Evolutionary conservation across 2,888 invertebrate genomes (phyloP).

Genomic region (Xiphydria camelus): DNA sequence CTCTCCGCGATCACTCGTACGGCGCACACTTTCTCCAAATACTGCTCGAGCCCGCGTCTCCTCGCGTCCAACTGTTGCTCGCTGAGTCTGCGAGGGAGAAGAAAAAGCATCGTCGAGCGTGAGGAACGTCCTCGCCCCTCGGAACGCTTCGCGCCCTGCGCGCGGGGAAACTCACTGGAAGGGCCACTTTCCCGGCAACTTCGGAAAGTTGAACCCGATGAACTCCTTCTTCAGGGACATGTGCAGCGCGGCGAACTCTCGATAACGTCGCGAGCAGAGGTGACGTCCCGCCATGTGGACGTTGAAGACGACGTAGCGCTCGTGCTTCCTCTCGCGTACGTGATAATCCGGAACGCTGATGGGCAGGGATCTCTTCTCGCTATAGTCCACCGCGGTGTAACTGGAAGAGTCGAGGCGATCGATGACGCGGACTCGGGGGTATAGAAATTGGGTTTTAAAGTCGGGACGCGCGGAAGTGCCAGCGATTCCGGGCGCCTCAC

Average conservation of each 20-base stretch:
- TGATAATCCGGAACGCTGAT: constrained; percentile 96
- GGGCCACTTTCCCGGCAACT: constrained; percentile 98
- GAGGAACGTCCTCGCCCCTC: too few species aligned
- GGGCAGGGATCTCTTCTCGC: constrained; percentile 88
- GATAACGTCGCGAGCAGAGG: constrained; percentile 92
- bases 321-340: constrained; percentile 82
- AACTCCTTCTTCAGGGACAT: constrained; percentile 90
- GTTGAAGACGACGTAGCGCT: constrained; percentile 93
- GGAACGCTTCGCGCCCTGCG: too few species aligned
- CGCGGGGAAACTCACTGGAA: constrained; percentile 66
- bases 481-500: too few species aligned
- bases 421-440: too few species aligned
- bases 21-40: constrained; percentile 97
- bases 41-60: constrained; percentile 92
- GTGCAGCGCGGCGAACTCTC: constrained; percentile 92
- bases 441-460: too few species aligned
- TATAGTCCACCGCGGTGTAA: constrained; percentile 85
- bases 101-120: too few species aligned
- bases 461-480: too few species aligned
- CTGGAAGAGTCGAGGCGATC: too few species aligned
- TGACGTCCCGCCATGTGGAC: constrained; percentile 99
- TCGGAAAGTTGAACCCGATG: constrained; percentile 93
- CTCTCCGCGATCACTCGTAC: constrained; percentile 97
- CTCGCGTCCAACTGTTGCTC: constrained; percentile 97
- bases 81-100: constrained; percentile 64